phyloP scores from a whole-genome alignment of 2,797 vertebrate species.

The Nasua narica region DNA sequence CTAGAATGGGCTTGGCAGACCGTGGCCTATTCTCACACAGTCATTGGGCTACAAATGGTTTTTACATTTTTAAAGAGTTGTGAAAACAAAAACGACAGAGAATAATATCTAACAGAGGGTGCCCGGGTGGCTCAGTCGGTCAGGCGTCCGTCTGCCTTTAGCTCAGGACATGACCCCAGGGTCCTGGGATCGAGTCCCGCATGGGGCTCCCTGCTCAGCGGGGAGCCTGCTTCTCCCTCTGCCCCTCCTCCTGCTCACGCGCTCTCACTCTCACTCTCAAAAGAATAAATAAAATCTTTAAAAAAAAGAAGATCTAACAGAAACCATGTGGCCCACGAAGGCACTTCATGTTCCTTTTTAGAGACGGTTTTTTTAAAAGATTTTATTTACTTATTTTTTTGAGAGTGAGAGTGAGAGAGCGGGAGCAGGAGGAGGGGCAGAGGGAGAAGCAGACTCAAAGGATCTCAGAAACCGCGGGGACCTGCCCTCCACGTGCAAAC shows the following conservation, averaged over 20 bases:
- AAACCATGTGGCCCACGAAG: not conserved
- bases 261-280: not conserved
- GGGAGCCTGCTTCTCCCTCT: too few relatives aligned
- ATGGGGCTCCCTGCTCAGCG: too few relatives aligned
- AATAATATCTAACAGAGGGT: not conserved
- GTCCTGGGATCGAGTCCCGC: too few relatives aligned
- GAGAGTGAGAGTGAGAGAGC: too few relatives aligned
- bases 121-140: not conserved
- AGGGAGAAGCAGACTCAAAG: not conserved
- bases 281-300: not conserved
- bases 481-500: not conserved
- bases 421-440: too few relatives aligned
- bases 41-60: not conserved
- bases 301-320: not conserved
- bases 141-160: not conserved
- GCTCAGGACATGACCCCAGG: not conserved
- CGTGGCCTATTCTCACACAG: not conserved
- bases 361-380: too few relatives aligned
- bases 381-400: too few relatives aligned
- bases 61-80: not conserved
- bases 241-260: too few relatives aligned
- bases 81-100: not conserved
- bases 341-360: not conserved
- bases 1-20: not conserved
- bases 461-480: not conserved